A percentile compares a stretch with the other conserved stretches of the same genome.
Evolutionary conservation across 1,140 invertebrate genomes (phyloP).

Genomic region (Helicoverpa zea): DNA sequence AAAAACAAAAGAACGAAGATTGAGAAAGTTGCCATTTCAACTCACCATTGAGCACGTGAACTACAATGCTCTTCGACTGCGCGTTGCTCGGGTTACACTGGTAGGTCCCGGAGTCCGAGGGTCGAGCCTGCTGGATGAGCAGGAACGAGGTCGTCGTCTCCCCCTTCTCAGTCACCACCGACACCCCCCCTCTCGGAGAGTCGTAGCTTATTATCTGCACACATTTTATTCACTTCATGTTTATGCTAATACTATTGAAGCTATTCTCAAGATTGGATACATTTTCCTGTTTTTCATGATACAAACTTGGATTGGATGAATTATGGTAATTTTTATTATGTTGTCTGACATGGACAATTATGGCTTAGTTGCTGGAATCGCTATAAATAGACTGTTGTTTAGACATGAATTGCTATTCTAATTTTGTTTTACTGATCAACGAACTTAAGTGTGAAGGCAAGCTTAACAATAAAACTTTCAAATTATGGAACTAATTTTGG

Average conservation of each 20-base stretch:
- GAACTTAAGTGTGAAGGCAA: not conserved
- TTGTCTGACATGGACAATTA: slow-evolving; percentile 24
- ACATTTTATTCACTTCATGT: slow-evolving; percentile 48
- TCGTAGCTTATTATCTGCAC: slow-evolving; percentile 85
- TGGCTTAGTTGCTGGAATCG: not conserved
- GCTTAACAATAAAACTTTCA: too few species aligned
- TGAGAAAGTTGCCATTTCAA: slow-evolving; percentile 52
- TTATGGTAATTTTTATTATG: slow-evolving; percentile 41
- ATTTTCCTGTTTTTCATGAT: slow-evolving; percentile 49
- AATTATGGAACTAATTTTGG: too few species aligned
- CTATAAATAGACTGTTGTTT: not conserved
- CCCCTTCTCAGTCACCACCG: slow-evolving; percentile 94
- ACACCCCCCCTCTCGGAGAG: slow-evolving; percentile 92
- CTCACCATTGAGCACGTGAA: slow-evolving; percentile 97
- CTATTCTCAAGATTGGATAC: slow-evolving; percentile 48
- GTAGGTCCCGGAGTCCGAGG: slow-evolving; percentile 93
- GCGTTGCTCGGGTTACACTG: slow-evolving; percentile 95
- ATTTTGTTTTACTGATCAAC: not conserved
- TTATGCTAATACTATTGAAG: slow-evolving; percentile 46
- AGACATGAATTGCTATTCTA: not conserved
- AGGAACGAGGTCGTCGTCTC: slow-evolving; percentile 94
- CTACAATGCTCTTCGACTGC: slow-evolving; percentile 94
- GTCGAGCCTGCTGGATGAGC: slow-evolving; percentile 92
- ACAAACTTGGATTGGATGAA: slow-evolving; percentile 44
- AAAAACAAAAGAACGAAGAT: not conserved